phyloP scores from a whole-genome alignment of 2,797 vertebrate species.

The Geotrypetes seraphini region DNA sequence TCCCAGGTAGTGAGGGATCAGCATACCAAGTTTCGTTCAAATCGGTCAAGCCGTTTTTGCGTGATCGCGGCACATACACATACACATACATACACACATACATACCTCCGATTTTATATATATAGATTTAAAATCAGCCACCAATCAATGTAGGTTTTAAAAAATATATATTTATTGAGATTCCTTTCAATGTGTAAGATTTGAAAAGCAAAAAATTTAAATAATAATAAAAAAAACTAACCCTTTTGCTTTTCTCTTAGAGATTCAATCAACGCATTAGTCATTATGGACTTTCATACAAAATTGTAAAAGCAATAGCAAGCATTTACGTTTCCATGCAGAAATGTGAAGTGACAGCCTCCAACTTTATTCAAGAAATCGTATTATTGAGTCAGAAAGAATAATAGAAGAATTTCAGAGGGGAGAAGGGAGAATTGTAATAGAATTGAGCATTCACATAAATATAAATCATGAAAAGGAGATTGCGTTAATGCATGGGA shows the following conservation, averaged over 20 bases:
- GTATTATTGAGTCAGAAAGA: slow-evolving; percentile 19
- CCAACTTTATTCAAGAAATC: slow-evolving; percentile 17
- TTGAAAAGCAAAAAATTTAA: no score
- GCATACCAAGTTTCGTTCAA: no score
- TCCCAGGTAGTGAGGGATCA: no score
- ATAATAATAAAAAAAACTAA: slow-evolving; percentile 1
- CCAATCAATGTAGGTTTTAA: no score
- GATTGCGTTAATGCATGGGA: slow-evolving; percentile 20
- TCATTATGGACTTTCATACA: slow-evolving; percentile 22
- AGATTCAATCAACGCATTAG: slow-evolving; percentile 4
- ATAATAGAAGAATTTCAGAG: slow-evolving; percentile 22
- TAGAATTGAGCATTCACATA: slow-evolving; percentile 15
- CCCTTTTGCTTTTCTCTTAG: not conserved
- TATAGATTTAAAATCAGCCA: no score
- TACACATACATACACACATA: no score
- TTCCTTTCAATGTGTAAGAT: no score
- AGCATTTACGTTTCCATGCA: slow-evolving; percentile 4
- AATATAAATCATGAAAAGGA: slow-evolving; percentile 27
- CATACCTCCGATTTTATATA: no score
- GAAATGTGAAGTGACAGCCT: slow-evolving; percentile 32
- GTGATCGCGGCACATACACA: no score
- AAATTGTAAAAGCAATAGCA: slow-evolving; percentile 15
- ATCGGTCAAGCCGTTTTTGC: no score
- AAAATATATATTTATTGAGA: no score
- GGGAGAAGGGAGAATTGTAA: slow-evolving; percentile 11